These are phyloP conservation scores for Macrobrachium rosenbergii DNA, from an alignment of 1,140 invertebrate genomes.

Conservation along the genomic window DNA sequence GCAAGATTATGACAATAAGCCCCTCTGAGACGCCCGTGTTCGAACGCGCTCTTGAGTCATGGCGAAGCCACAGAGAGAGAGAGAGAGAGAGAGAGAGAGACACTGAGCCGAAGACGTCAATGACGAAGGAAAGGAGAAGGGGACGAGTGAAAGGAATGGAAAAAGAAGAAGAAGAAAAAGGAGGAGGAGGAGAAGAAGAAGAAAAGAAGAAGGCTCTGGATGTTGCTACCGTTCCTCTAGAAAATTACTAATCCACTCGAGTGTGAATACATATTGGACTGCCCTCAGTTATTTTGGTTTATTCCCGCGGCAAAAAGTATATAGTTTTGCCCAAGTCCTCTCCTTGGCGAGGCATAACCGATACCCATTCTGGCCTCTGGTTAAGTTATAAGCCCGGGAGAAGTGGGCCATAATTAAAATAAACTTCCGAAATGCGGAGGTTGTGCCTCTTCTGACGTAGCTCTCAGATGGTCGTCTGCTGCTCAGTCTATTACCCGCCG, in stretches of 20 bases:
- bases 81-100: background rate
- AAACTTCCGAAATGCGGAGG: constrained; percentile 45
- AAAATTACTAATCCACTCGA: too few species aligned
- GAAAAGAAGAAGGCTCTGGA: background rate
- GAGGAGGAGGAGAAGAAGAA: background rate
- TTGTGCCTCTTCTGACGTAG: constrained; percentile 44
- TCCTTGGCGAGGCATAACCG: constrained; percentile 32
- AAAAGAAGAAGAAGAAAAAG: background rate
- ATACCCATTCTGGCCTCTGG: constrained; percentile 40
- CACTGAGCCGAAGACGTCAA: background rate
- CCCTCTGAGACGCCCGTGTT: constrained; percentile 13
- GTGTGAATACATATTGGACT: too few species aligned
- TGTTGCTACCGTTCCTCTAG: too few species aligned
- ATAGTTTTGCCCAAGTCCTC: constrained; percentile 1
- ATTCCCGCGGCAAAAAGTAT: constrained; percentile 20
- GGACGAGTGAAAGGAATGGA: background rate
- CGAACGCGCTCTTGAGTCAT: background rate
- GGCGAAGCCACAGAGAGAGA: background rate
- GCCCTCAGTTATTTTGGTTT: background rate
- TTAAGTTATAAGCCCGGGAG: constrained; percentile 33
- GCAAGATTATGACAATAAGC: constrained; percentile 49
- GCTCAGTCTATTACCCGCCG: constrained; percentile 60
- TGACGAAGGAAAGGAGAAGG: background rate
- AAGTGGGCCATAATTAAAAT: constrained; percentile 58
- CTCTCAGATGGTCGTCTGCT: constrained; percentile 40